These are phyloP conservation scores for Cynaeus angustus DNA, from an alignment of 2,888 invertebrate genomes.

Conservation along the genomic window DNA sequence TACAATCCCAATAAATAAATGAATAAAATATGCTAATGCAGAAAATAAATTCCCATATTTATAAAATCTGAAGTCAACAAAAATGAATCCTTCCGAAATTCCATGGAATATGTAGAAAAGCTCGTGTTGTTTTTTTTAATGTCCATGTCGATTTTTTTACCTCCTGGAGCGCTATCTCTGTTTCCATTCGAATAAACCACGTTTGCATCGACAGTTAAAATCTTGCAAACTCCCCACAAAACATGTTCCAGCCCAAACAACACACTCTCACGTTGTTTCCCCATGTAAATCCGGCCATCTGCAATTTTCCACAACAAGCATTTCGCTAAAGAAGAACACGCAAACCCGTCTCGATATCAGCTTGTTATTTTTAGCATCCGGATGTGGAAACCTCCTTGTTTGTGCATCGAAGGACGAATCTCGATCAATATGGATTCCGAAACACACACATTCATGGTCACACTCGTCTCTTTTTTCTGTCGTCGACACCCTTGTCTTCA, in stretches of 20 bases:
- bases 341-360: background rate
- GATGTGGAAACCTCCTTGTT: slow-evolving; percentile 8
- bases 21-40: too few relatives aligned
- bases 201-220: slow-evolving; percentile 2
- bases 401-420: background rate
- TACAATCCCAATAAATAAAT: too few relatives aligned
- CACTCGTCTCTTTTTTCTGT: background rate
- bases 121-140: too few relatives aligned
- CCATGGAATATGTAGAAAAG: too few relatives aligned
- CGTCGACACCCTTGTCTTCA: background rate
- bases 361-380: slow-evolving; percentile 6
- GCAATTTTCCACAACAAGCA: slow-evolving; percentile 6
- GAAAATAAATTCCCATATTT: too few relatives aligned
- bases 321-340: background rate
- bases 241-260: background rate
- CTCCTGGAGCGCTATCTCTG: too few relatives aligned
- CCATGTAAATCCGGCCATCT: slow-evolving; percentile 11
- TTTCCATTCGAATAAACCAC: too few relatives aligned
- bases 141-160: too few relatives aligned
- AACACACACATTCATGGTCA: background rate
- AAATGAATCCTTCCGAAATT: too few relatives aligned
- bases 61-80: too few relatives aligned
- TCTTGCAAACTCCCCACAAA: background rate
- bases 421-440: background rate
- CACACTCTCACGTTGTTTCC: background rate